phyloP scores from a whole-genome alignment of 2,797 vertebrate genomes.

The Gallinago solitaria region DNA sequence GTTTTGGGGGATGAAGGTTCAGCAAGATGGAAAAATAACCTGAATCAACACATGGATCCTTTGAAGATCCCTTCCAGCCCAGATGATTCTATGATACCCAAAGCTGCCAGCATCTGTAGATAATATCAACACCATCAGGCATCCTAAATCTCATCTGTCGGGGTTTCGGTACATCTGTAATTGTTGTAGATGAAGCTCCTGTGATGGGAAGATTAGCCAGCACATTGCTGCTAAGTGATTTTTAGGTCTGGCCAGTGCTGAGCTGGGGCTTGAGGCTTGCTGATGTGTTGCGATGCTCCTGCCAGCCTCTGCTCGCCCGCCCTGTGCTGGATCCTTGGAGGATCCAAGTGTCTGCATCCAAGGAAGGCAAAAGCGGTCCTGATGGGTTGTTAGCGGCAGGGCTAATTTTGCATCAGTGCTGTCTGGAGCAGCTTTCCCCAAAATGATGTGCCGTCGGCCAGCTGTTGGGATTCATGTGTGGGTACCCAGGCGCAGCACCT shows the following conservation, averaged over 20 bases:
- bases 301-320: neutral
- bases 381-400: neutral
- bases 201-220: neutral
- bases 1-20: neutral
- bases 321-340: neutral
- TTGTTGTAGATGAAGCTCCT: neutral
- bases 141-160: neutral
- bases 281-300: fast-evolving
- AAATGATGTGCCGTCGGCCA: neutral
- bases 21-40: neutral
- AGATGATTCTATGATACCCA: no score
- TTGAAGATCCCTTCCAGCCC: no score
- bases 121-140: neutral
- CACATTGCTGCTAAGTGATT: neutral
- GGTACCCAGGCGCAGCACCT: neutral
- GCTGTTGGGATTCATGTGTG: neutral
- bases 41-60: neutral
- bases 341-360: neutral
- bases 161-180: neutral
- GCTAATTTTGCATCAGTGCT: neutral
- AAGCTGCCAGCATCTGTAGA: neutral
- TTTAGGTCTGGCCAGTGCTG: neutral
- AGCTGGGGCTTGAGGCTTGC: neutral
- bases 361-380: neutral
- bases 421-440: neutral